Evolutionary conservation across 2,113 vertebrate genomes (phyloP).

Genomic region (Podocnemis expansa): DNA sequence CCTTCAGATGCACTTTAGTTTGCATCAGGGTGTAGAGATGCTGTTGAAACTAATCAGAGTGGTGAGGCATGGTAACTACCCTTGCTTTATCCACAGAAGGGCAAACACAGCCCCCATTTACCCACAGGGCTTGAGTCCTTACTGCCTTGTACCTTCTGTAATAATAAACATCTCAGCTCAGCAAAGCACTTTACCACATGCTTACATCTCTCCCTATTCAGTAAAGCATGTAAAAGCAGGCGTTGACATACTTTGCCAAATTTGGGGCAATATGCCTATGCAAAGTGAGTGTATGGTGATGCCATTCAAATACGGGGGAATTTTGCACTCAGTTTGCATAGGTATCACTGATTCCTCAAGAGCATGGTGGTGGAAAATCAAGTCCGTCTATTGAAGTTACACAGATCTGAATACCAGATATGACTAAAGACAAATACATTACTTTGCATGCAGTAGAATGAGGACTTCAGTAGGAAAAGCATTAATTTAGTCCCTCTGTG

Average conservation of each 20-base stretch:
- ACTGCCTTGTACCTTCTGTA: fast-evolving
- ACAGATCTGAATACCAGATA: not conserved
- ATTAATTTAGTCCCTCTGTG: not conserved
- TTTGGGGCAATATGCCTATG: not conserved
- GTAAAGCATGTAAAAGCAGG: fast-evolving
- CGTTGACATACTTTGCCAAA: not conserved
- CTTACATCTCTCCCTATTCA: fast-evolving
- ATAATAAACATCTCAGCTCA: fast-evolving
- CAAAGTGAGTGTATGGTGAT: not conserved
- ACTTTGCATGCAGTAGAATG: not conserved
- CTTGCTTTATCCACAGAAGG: not conserved
- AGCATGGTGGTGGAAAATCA: not conserved
- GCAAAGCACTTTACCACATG: fast-evolving
- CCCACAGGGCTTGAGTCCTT: fast-evolving
- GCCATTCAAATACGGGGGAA: not conserved
- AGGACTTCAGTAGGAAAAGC: not conserved
- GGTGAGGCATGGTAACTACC: not conserved
- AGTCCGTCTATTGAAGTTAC: not conserved
- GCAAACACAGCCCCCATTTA: not conserved
- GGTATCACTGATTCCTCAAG: not conserved
- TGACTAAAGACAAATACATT: not conserved
- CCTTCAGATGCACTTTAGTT: not conserved
- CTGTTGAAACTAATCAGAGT: fast-evolving
- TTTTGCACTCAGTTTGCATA: not conserved
- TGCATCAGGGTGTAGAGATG: not conserved